phyloP scores from a whole-genome alignment of 2,797 vertebrate genomes.

The Enteromius radiatus region DNA sequence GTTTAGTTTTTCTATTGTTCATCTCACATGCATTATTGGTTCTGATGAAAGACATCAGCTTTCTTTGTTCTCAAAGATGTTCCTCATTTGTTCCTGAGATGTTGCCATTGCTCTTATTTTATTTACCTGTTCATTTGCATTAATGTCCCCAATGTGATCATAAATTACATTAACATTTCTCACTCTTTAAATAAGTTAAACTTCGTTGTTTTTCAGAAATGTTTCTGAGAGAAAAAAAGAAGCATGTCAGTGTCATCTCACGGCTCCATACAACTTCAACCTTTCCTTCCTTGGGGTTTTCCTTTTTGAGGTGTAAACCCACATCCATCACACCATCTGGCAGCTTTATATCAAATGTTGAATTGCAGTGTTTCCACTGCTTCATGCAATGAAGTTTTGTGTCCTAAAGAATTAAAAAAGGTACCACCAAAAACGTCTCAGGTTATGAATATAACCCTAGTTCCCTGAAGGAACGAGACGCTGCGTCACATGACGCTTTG shows the following conservation, averaged over 20 bases:
- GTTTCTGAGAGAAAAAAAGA: no score
- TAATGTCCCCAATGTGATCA: background rate
- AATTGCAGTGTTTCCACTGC: background rate
- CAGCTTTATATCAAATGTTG: constrained; percentile 9
- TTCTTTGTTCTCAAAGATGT: no score
- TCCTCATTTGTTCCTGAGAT: no score
- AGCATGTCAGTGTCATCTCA: background rate
- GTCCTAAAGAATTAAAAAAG: background rate
- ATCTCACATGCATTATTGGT: background rate
- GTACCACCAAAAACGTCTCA: no score
- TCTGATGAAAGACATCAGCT: rapidly evolving
- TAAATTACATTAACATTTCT: background rate
- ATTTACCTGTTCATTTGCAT: no score
- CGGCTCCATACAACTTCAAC: background rate
- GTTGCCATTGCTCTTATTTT: no score
- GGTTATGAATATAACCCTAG: no score
- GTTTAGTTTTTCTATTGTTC: background rate
- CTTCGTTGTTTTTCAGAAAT: background rate
- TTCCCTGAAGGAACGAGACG: no score
- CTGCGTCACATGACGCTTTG: no score
- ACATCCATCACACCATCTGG: background rate
- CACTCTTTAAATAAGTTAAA: no score
- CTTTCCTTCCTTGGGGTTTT: background rate
- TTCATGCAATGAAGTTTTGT: background rate
- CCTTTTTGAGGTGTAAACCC: background rate